Base-by-base conservation (phyloP, 2,113 vertebrate genomes). In the Rissa tridactyla region DNA sequence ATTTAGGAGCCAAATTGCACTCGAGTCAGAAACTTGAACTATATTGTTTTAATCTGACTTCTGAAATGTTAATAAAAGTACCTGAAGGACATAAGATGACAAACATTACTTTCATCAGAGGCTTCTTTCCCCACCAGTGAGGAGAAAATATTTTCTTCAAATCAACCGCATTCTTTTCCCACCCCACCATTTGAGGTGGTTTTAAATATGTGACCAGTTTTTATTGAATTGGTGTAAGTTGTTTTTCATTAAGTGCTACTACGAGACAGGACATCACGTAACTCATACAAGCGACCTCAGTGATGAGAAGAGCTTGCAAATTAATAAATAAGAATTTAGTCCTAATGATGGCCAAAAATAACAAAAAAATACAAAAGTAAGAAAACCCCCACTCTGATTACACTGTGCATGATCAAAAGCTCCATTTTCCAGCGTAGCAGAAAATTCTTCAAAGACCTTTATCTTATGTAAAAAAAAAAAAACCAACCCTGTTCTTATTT, bases 171-270 rank as follows among this genome's bases (percentile, higher is more conserved):
- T 23, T 32, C 51, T 32, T 38, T 52, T 22, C 65, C 6, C 36
- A 19, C 4, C 40, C 5, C 9, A 9, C 6, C 66, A 29, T 0
- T 0, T 11, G 40, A 36, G 40, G 5, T 36, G 8, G 36, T 22
- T 55, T 55, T 46, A 51, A 84, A 13, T 25, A 13, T 3, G 34
- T 14, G n/a, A 36, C 9, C 22, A 20, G 29, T 5, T 80, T 54
- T 32, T 5, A 44, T 1, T 9, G 9, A 42, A 22, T 4, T 6
- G 11, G 13, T 51, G 1, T 4, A 5, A 66, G n/a, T 8, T 60
- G 51, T 3, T 70, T 77, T 32, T 36, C 70, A 40, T 19, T 40
- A 57, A 42, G 46, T 16, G 34, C 44, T 55, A 51, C 71, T 26
- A 0, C 15, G 62, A 47, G 40, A 52, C 1, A 27, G 36, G 36